Base-by-base conservation (phyloP, 1,140 invertebrate species). In the Drosophila kurseongensis region DNA sequence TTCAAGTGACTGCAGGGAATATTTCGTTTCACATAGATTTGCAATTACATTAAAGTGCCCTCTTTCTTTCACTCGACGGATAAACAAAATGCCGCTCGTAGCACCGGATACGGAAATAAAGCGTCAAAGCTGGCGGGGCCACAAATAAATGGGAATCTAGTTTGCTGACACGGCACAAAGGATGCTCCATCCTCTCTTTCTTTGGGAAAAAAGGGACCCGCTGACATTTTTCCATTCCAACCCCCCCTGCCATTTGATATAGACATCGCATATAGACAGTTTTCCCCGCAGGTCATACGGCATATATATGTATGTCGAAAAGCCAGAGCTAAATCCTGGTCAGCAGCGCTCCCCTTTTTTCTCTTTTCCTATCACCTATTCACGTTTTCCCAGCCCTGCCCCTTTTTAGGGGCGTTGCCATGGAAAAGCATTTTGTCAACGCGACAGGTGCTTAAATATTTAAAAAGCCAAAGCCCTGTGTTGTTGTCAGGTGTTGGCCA, bases 11-110 rank as follows among this genome's bases (percentile, higher is more conserved):
- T 56, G 44, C 41, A 54, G 42, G 54, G 47, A 61, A 52, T 69
- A 60, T 59, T 75, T 56, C 47, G 14, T 63, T 78, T 78, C 67
- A 29, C 61, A 78, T 45, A 75, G 80, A 79, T 52, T 60, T 65
- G 80, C 72, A 84, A 84, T 84, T 80, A 80, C 68, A 75, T 75
- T 71, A 75, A 83, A 79, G 52, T 79, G 67, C 45, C 72, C 62
- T 47, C 59, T 55, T 51, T 73, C 40, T 69, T 75, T 61, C 44
- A 51, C 54, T 63, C 58, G 40, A 2, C 55, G 55, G 38, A 57
- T 55, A 67, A 80, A 60, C 71, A 51, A 83, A 75, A 75, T 75
- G 71, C 45, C 57, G 47, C 50, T 61, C 47, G 27, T 35, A 47
- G 71, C 27, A 56, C 55, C 58, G 79, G 68, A 82, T 78, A 63